phyloP scores from a whole-genome alignment of 2,797 vertebrate species.

The Caiman crocodilus region DNA sequence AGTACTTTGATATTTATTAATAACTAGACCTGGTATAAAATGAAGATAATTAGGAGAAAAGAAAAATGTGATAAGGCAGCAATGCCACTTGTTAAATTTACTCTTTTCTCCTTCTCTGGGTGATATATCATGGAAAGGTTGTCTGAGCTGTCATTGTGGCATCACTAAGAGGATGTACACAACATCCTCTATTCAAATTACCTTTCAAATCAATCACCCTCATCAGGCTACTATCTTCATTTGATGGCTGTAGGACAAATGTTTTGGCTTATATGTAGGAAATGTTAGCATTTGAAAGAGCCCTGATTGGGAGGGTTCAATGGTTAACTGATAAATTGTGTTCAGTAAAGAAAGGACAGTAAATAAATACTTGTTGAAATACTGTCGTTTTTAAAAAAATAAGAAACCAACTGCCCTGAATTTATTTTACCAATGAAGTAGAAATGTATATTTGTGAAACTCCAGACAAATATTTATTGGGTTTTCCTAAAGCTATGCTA shows the following conservation, averaged over 20 bases:
- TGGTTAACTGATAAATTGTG: slow-evolving; percentile 47
- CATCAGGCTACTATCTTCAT: slow-evolving; percentile 65
- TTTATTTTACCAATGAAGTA: fast-evolving
- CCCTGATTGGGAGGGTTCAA: slow-evolving; percentile 35
- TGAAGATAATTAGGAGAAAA: slow-evolving; percentile 54
- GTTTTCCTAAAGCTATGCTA: not conserved
- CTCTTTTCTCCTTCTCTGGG: slow-evolving; percentile 40
- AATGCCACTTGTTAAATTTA: slow-evolving; percentile 77
- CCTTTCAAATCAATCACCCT: slow-evolving; percentile 72
- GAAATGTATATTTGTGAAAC: not conserved
- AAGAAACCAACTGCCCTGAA: not conserved
- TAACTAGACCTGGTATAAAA: slow-evolving; percentile 26
- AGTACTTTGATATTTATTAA: slow-evolving; percentile 46
- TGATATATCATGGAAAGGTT: slow-evolving; percentile 65
- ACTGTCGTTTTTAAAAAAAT: not conserved
- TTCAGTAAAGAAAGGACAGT: slow-evolving; percentile 11
- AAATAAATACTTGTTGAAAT: slow-evolving; percentile 26
- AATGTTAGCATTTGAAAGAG: slow-evolving; percentile 60
- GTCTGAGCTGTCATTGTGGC: slow-evolving; percentile 66
- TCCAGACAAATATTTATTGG: not conserved
- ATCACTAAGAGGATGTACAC: slow-evolving; percentile 67
- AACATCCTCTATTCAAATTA: slow-evolving; percentile 73
- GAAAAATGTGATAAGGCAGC: slow-evolving; percentile 48
- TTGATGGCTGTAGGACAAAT: slow-evolving; percentile 67
- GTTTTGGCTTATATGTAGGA: slow-evolving; percentile 66